phyloP scores from a whole-genome alignment of 2,113 vertebrate species.

The Vanacampus margaritifer region DNA sequence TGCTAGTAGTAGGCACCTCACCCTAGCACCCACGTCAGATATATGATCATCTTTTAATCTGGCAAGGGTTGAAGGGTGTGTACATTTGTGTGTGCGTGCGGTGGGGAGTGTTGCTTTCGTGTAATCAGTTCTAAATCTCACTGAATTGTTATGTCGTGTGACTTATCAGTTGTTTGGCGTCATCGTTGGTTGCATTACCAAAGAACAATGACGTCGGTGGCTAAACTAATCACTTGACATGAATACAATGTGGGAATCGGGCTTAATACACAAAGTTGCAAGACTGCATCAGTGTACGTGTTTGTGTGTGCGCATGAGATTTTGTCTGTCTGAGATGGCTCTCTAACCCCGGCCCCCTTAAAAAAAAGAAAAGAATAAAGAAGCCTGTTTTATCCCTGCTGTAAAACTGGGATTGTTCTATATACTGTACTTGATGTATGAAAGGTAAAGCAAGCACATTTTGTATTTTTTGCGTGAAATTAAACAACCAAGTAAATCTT shows the following conservation, averaged over 20 bases:
- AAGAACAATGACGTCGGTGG: slow-evolving; percentile 2
- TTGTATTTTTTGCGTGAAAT: too few relatives aligned
- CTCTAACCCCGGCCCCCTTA: background rate
- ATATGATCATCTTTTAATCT: slow-evolving; percentile 68
- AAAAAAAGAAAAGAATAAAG: background rate
- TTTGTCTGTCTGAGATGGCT: slow-evolving; percentile 8
- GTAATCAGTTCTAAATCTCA: slow-evolving; percentile 58
- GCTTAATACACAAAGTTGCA: slow-evolving; percentile 5
- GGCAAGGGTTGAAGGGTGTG: slow-evolving; percentile 31
- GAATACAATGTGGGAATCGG: slow-evolving; percentile 8
- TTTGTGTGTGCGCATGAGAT: background rate
- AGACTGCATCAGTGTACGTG: background rate
- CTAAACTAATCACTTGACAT: background rate
- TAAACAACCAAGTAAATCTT: too few relatives aligned
- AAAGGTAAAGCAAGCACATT: too few relatives aligned
- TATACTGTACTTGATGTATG: background rate
- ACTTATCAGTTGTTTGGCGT: slow-evolving; percentile 27
- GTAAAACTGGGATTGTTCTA: background rate
- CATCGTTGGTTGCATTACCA: slow-evolving; percentile 22
- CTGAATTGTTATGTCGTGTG: slow-evolving; percentile 18
- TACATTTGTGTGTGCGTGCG: background rate
- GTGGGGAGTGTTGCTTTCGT: slow-evolving; percentile 44
- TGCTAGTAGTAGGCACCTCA: slow-evolving; percentile 50
- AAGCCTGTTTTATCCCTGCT: background rate
- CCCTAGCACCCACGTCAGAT: slow-evolving; percentile 56